A percentile compares a stretch with the other conserved stretches of the same genome.
Evolutionary conservation across 2,888 invertebrate species (phyloP).

Genomic region (Glomeris marginata): DNA sequence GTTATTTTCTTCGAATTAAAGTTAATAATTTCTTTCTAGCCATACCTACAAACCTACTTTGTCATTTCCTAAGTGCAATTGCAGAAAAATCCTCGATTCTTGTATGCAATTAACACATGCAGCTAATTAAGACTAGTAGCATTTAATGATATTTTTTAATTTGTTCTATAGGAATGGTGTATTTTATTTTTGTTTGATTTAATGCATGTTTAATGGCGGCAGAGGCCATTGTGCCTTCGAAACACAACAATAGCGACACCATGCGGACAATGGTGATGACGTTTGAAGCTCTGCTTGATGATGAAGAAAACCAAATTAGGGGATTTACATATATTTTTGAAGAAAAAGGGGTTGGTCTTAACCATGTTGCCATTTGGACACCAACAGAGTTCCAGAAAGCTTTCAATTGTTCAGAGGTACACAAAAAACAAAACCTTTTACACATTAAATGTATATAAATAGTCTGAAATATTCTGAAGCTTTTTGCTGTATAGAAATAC

Average conservation of each 20-base stretch:
- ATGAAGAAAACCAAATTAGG: constrained; percentile 61
- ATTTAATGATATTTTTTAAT: too few species aligned
- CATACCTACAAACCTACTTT: too few species aligned
- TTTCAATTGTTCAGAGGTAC: constrained; percentile 20
- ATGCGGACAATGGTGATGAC: constrained; percentile 58
- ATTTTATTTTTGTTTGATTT: too few species aligned
- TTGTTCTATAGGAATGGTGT: too few species aligned
- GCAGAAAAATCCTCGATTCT: too few species aligned
- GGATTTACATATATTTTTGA: constrained; percentile 61
- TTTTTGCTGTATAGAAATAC: constrained; percentile 5
- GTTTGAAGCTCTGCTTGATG: constrained; percentile 63
- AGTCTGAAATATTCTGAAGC: too few species aligned
- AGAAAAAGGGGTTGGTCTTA: constrained; percentile 54
- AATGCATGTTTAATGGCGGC: not conserved
- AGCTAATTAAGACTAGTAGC: too few species aligned
- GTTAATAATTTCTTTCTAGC: too few species aligned
- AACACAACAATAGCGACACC: constrained; percentile 60
- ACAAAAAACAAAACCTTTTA: not conserved
- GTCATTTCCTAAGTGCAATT: too few species aligned
- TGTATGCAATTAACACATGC: too few species aligned
- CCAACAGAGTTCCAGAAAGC: constrained; percentile 42
- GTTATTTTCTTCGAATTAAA: too few species aligned
- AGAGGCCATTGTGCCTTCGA: constrained; percentile 48
- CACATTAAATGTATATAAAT: too few species aligned
- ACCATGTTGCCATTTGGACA: constrained; percentile 58